Conservation (phyloP, 2,113 vertebrate species). For the Eurystomus gularis region DNA sequence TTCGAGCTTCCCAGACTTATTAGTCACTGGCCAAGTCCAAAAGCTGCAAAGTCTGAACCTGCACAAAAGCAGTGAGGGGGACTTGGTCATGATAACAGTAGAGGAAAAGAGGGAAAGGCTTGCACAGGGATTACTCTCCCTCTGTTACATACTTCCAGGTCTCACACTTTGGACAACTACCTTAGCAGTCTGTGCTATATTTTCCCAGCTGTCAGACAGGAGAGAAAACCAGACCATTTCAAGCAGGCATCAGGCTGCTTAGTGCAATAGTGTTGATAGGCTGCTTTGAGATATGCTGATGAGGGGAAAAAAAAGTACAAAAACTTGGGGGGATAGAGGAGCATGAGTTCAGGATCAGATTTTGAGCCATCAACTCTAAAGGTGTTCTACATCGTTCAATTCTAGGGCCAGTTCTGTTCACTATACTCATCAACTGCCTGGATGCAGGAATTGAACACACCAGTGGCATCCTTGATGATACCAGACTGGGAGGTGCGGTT, state of each 20-base stretch:
- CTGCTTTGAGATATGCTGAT: not conserved
- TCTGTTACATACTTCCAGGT: not conserved
- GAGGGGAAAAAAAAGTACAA: accelerated
- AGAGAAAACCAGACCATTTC: not conserved
- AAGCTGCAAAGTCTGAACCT: not conserved
- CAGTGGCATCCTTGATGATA: not conserved
- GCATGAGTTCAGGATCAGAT: not conserved
- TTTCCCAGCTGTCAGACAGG: not conserved
- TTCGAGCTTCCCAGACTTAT: accelerated
- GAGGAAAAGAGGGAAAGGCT: not conserved
- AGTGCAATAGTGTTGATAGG: not conserved
- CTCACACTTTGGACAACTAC: not conserved
- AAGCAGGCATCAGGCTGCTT: not conserved
- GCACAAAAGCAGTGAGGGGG: not conserved
- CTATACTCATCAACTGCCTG: not conserved
- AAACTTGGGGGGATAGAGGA: not conserved
- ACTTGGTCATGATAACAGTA: not conserved
- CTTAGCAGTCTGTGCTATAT: not conserved
- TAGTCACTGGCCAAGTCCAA: not conserved
- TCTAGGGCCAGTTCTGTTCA: not conserved
- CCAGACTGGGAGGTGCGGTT: not conserved
- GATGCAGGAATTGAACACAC: not conserved
- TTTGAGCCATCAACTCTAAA: not conserved
- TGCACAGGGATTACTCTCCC: not conserved
- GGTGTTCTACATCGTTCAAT: not conserved